Percentiles rank a stretch among this genome's conserved stretches.
Conservation (phyloP, 2,113 vertebrate genomes). For the Tupaia tana region DNA sequence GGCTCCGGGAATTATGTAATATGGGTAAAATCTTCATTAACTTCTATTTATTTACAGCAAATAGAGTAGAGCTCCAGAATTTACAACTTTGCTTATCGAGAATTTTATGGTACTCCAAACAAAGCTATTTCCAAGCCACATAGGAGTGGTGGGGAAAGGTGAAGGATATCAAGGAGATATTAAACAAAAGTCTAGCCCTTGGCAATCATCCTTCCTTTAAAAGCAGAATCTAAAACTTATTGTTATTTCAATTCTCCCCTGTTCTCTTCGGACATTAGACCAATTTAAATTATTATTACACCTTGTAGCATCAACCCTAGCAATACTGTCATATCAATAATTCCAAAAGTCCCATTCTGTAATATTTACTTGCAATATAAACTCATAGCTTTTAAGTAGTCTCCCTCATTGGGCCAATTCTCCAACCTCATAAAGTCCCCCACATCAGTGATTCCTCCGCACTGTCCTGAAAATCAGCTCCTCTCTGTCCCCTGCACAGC, state of each 20-base stretch:
- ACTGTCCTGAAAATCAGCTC: background rate
- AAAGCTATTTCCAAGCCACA: background rate
- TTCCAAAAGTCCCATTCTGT: background rate
- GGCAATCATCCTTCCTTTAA: background rate
- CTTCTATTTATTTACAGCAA: background rate
- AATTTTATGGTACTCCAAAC: background rate
- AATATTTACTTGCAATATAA: background rate
- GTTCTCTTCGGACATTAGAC: background rate
- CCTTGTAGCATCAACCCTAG: background rate
- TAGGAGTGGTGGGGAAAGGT: background rate
- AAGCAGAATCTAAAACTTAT: background rate
- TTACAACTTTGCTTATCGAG: background rate
- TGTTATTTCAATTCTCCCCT: background rate
- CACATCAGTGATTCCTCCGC: background rate
- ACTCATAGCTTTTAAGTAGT: background rate
- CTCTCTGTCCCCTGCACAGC: rapidly evolving
- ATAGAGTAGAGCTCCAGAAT: background rate
- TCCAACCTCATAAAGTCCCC: background rate
- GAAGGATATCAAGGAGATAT: background rate
- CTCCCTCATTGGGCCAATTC: background rate
- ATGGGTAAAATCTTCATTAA: background rate
- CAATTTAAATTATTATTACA: background rate
- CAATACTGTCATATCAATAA: background rate
- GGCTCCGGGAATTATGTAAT: background rate
- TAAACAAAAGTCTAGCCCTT: background rate